These are phyloP conservation scores for Labia minor DNA, from an alignment of 2,888 invertebrate species.

Conservation along the genomic window DNA sequence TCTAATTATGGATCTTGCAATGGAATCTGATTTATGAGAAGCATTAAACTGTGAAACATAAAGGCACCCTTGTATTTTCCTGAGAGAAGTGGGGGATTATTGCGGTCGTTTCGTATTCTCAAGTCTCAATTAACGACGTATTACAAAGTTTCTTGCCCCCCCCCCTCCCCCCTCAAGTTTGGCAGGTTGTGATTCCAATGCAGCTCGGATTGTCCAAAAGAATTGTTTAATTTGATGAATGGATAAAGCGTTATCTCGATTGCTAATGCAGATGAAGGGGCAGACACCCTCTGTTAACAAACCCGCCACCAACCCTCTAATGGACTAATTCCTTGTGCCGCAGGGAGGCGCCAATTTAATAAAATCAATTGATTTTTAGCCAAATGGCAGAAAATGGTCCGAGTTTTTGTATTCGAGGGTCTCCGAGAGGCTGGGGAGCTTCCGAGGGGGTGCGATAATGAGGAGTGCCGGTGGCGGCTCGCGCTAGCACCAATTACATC, in stretches of 20 bases:
- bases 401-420: neutral
- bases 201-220: neutral
- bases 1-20: no score
- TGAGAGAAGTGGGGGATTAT: no score
- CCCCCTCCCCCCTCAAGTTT: no score
- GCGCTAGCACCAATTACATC: neutral
- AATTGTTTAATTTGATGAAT: neutral
- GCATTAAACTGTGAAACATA: no score
- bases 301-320: neutral
- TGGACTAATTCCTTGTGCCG: neutral
- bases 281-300: neutral
- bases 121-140: no score
- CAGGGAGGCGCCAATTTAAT: conserved; percentile 35
- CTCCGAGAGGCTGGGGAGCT: neutral
- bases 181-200: no score
- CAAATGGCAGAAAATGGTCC: conserved; percentile 27
- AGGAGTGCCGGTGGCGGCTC: neutral
- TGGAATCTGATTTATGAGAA: no score
- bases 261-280: neutral
- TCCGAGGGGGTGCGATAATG: neutral
- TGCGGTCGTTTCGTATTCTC: no score
- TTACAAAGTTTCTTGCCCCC: no score
- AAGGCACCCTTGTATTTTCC: no score
- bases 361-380: conserved; percentile 27
- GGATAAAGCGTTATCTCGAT: neutral